These are phyloP conservation scores for Cercopithecus mona DNA, from an alignment of 2,113 vertebrate genomes.

Conservation along the genomic window DNA sequence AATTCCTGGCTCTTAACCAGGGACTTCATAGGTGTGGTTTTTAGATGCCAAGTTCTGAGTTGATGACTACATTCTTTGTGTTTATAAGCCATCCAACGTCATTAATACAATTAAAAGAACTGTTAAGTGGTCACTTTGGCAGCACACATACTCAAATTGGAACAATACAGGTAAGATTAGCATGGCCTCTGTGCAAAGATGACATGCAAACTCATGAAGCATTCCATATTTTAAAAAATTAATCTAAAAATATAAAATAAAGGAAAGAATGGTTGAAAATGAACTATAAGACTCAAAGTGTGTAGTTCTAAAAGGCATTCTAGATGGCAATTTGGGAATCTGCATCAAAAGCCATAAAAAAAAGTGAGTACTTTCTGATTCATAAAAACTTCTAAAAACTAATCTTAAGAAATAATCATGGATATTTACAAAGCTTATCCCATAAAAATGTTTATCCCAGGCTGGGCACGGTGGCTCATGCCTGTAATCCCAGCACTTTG, in stretches of 20 bases:
- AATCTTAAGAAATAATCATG: background rate
- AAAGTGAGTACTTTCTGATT: background rate
- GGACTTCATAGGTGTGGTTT: background rate
- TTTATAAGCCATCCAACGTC: background rate
- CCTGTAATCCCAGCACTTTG: too few relatives aligned
- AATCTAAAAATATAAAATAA: too few relatives aligned
- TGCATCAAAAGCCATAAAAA: conserved; percentile 3
- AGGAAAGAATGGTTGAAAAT: background rate
- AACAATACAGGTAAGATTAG: too few relatives aligned
- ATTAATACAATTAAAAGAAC: background rate
- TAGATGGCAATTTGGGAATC: background rate
- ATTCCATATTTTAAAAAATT: too few relatives aligned
- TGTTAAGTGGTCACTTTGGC: too few relatives aligned
- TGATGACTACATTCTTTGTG: background rate
- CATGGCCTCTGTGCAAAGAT: too few relatives aligned
- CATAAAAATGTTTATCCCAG: background rate
- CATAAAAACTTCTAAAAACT: conserved; percentile 41
- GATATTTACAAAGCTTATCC: background rate
- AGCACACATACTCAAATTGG: too few relatives aligned
- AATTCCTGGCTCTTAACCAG: background rate
- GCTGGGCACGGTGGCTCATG: too few relatives aligned
- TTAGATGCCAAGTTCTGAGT: background rate
- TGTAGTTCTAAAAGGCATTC: background rate
- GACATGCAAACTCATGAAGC: too few relatives aligned
- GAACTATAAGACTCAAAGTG: background rate